Evolutionary conservation across 1,140 invertebrate species (phyloP), one percentile per base, ranked within the genome.

Genomic region (Mylabris phalerata): DNA sequence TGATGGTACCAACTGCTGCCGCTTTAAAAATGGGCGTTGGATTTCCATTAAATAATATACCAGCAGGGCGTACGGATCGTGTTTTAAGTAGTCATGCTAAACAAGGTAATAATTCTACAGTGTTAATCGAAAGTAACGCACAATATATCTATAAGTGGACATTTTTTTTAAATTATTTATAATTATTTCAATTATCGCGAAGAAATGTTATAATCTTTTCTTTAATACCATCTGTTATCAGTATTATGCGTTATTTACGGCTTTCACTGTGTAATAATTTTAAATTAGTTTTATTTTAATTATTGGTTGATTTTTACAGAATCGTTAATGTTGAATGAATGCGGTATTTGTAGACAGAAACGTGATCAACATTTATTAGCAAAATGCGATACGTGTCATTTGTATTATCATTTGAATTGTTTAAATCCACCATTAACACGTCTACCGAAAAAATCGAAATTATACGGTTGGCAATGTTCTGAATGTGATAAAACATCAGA

Each of bases 371-470:
- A 94, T 77, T 76, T 94, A 50, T 80, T 98, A 62, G 89, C 93
- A 0, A 91, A 92, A 69, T 98, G 96, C 77, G 95, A 98, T 73
- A 93, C 89, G 0, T 98, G 96, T 72, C 86, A 88, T 65, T 78
- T 92, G 27, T 87, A 92, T 74, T 98, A 97, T 77, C 96, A 98
- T 78, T 77, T 97, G 47, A 86, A 88, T 46, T 98, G 96, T 77
- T 78, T 98, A 45, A 90, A 91, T 71, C 95, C 95, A 19, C 93
- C 93, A 10, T 75, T 98, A 4, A 88, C 89, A 9, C 82, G 93
- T 48, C 89, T 97, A 77, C 95, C 96, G 1, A 94, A 93, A 73
- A 96, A 95, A 79, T 93, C 92, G 24, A 95, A 95, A 77, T 82
- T 90, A 3, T 82, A 91, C 82, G 93, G 93, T 66, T 98, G 94